These are phyloP conservation scores for Parapristionchus giblindavisi DNA, from an alignment of 2,888 invertebrate species.

Conservation along the genomic window DNA sequence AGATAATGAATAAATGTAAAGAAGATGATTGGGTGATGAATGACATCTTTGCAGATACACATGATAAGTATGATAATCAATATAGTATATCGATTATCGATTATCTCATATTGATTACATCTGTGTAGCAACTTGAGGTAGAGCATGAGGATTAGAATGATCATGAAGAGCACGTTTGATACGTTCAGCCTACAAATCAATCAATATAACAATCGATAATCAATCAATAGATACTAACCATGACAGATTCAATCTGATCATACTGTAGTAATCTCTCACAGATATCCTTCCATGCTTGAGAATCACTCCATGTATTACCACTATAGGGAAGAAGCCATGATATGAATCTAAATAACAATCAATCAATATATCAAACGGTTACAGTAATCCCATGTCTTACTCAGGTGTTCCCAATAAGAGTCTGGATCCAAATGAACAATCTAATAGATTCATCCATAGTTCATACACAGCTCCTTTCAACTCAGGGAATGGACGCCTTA, in stretches of 20 bases:
- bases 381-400: neutral
- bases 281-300: constrained; percentile 37
- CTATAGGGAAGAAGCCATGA: constrained; percentile 32
- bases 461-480: constrained; percentile 23
- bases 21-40: constrained; percentile 2
- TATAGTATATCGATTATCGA: neutral
- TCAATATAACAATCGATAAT: neutral
- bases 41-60: too few relatives aligned
- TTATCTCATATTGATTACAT: neutral
- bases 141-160: constrained; percentile 14
- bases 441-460: constrained; percentile 31
- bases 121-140: constrained; percentile 27
- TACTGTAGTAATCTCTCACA: constrained; percentile 1
- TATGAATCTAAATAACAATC: constrained; percentile 20
- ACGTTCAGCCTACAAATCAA: constrained; percentile 17
- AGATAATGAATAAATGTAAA: neutral
- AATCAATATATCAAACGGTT: neutral
- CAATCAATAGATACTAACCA: constrained; percentile 30
- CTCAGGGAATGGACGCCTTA: constrained; percentile 41
- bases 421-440: neutral
- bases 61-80: too few relatives aligned
- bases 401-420: constrained; percentile 34
- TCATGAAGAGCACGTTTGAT: constrained; percentile 5
- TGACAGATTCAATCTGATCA: neutral
- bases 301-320: constrained; percentile 25